These are phyloP conservation scores for Pinctada fucata DNA, from an alignment of 2,888 invertebrate species.

Conservation along the genomic window DNA sequence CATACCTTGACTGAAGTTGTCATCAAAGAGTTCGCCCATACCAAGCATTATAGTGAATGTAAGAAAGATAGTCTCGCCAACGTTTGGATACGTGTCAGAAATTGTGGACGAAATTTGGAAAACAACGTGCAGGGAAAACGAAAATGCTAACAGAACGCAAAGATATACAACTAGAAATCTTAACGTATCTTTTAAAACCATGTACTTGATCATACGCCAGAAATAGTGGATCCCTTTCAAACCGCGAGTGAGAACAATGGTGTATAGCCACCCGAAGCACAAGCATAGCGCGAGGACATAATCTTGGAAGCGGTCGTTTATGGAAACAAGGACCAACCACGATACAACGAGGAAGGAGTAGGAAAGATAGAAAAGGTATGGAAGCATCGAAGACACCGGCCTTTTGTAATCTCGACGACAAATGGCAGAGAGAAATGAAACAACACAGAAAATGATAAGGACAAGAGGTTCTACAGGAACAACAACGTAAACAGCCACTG, in stretches of 20 bases:
- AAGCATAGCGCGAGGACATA: conserved; percentile 68
- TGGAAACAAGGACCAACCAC: conserved; percentile 64
- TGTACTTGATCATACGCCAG: conserved; percentile 72
- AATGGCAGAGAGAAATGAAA: conserved; percentile 40
- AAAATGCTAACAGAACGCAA: conserved; percentile 72
- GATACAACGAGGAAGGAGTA: conserved; percentile 61
- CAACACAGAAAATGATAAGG: conserved; percentile 54
- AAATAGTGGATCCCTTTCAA: conserved; percentile 73
- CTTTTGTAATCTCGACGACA: conserved; percentile 37
- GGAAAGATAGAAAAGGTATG: conserved; percentile 48
- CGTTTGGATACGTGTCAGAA: conserved; percentile 52
- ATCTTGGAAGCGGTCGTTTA: conserved; percentile 57
- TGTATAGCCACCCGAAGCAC: conserved; percentile 72
- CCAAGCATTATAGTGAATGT: conserved; percentile 75
- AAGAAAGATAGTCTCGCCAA: conserved; percentile 67
- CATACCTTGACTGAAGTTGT: conserved; percentile 57
- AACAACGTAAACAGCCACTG: conserved; percentile 52
- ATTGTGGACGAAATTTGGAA: conserved; percentile 62
- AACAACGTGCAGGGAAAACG: conserved; percentile 70
- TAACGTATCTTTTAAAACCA: conserved; percentile 71
- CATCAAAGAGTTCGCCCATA: conserved; percentile 68
- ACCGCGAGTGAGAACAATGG: conserved; percentile 73
- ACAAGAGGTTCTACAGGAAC: conserved; percentile 62
- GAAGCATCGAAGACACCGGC: conserved; percentile 30
- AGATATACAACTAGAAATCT: conserved; percentile 72